Evolutionary conservation across 2,113 vertebrate genomes (phyloP).

Genomic region (Nothobranchius furzeri): DNA sequence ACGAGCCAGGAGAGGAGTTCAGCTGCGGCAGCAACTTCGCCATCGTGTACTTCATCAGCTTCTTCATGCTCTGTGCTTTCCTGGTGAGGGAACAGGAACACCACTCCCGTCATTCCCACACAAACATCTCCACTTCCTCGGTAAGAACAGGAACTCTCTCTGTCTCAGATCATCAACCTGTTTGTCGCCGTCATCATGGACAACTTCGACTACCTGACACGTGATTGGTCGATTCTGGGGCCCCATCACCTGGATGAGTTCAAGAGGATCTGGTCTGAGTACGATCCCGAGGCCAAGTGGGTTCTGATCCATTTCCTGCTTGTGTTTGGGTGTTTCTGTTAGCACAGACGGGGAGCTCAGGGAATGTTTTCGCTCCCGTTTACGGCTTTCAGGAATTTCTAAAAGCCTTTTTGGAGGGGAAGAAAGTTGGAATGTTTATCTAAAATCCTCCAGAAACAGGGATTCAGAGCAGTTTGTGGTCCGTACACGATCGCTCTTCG

Average conservation of each 20-base stretch:
- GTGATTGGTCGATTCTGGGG: slow-evolving; percentile 94
- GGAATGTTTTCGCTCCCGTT: no score
- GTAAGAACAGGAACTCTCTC: neutral
- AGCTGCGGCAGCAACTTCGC: slow-evolving; percentile 93
- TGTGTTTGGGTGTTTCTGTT: no score
- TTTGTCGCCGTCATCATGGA: slow-evolving; percentile 97
- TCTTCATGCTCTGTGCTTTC: slow-evolving; percentile 96
- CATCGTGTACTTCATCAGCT: slow-evolving; percentile 95
- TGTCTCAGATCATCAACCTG: slow-evolving; percentile 90
- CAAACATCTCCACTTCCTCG: no score
- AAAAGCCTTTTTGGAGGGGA: no score
- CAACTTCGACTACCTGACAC: slow-evolving; percentile 94
- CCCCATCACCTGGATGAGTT: slow-evolving; percentile 95
- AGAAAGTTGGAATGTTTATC: no score
- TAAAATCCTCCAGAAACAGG: no score
- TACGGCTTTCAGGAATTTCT: no score
- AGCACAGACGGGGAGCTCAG: no score
- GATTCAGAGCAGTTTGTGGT: no score
- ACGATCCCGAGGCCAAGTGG: slow-evolving; percentile 92
- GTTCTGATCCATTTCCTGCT: neutral
- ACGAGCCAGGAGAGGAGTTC: slow-evolving; percentile 87
- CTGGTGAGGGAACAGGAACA: slow-evolving; percentile 75
- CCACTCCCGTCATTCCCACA: no score
- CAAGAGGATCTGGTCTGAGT: slow-evolving; percentile 95
- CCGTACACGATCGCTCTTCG: no score